These are phyloP conservation scores for Meiosimyza platycephala DNA, from an alignment of 2,888 invertebrate species.

Conservation along the genomic window DNA sequence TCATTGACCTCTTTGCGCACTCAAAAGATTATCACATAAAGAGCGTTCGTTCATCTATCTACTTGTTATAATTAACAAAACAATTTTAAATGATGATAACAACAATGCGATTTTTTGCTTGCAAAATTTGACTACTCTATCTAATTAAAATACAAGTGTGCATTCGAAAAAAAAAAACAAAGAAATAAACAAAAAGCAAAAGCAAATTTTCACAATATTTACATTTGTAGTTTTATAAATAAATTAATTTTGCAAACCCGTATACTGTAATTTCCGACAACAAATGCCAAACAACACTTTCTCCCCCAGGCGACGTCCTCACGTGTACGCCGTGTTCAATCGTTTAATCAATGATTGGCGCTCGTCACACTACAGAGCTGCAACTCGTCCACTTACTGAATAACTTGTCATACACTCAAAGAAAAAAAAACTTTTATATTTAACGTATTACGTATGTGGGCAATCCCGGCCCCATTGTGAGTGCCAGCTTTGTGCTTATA, in stretches of 20 bases:
- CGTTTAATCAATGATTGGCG: slow-evolving; percentile 24
- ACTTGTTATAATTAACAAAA: slow-evolving; percentile 14
- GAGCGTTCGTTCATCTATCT: no score
- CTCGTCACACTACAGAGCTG: slow-evolving; percentile 14
- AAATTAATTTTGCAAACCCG: not conserved
- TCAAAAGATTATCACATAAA: not conserved
- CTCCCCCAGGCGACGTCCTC: not conserved
- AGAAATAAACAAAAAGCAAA: not conserved
- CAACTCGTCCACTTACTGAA: not conserved
- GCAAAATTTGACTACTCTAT: not conserved
- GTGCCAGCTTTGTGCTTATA: no score
- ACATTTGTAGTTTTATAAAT: not conserved
- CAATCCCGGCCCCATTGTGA: no score
- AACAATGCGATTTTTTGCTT: not conserved
- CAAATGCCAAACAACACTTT: slow-evolving; percentile 10
- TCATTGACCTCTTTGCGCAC: slow-evolving; percentile 30
- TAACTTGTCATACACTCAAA: slow-evolving; percentile 1
- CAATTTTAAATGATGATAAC: slow-evolving; percentile 19
- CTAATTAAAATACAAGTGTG: not conserved
- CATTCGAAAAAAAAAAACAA: slow-evolving; percentile 2
- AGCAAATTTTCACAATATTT: not conserved
- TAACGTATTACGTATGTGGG: no score
- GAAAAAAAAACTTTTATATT: not conserved
- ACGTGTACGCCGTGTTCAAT: not conserved
- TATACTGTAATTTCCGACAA: slow-evolving; percentile 8